A percentile compares a stretch with the other conserved stretches of the same genome.
These are phyloP conservation scores for Cyprinodon tularosa DNA, from an alignment of 2,113 vertebrate species.

Conservation along the genomic window DNA sequence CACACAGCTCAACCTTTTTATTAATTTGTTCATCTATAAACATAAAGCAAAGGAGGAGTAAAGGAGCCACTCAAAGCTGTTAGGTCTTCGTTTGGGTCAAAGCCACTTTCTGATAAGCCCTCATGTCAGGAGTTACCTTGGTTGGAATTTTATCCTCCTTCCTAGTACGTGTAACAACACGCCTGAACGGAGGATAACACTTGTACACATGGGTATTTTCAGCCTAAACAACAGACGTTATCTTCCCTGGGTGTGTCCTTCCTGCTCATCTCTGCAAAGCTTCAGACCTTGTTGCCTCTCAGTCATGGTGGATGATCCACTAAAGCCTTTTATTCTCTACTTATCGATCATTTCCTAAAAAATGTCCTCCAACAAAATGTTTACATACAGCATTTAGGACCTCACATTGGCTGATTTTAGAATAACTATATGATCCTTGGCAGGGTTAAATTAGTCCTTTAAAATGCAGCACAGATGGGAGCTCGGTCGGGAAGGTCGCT, in stretches of 20 bases:
- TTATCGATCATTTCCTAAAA: neutral
- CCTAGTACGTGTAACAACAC: conserved; percentile 8
- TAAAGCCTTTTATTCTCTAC: neutral
- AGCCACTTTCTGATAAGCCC: conserved; percentile 3
- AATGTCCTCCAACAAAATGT: neutral
- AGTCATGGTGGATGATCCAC: neutral
- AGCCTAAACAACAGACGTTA: conserved; percentile 28
- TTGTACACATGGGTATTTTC: conserved; percentile 16
- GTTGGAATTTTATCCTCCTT: conserved; percentile 17
- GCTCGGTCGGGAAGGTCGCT: neutral
- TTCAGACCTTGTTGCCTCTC: conserved; percentile 13
- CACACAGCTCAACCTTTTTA: conserved; percentile 17
- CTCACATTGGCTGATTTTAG: too few relatives aligned
- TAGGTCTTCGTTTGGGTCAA: neutral
- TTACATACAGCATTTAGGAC: too few relatives aligned
- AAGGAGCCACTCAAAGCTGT: neutral
- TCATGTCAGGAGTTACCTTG: conserved; percentile 11
- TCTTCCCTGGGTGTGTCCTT: conserved; percentile 25
- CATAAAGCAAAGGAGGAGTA: neutral
- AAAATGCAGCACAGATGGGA: neutral
- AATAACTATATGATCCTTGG: neutral
- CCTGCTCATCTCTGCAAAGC: conserved; percentile 2
- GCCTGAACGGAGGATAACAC: conserved; percentile 4
- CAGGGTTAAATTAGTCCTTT: too few relatives aligned
- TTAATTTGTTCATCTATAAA: conserved; percentile 15